Conservation (phyloP, 2,797 vertebrate genomes). For the Fundulus diaphanus region DNA sequence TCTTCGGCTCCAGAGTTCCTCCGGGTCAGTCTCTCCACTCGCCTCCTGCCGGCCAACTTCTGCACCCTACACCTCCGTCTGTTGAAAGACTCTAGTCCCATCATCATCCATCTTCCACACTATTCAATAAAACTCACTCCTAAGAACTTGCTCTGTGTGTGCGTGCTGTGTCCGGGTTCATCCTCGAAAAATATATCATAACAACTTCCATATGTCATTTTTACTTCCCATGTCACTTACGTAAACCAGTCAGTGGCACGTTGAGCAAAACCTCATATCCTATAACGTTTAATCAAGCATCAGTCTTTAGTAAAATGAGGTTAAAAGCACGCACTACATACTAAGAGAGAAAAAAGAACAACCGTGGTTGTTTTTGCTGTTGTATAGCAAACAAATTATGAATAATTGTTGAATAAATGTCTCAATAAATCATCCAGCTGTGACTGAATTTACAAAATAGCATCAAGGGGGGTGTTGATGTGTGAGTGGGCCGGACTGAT, state of each 20-base stretch:
- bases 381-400: constrained; percentile 16
- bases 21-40: no score
- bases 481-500: constrained; percentile 22
- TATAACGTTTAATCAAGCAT: constrained; percentile 56
- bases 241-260: constrained; percentile 1
- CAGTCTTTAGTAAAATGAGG: constrained; percentile 34
- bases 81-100: no score
- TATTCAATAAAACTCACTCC: no score
- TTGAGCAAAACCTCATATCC: constrained; percentile 12
- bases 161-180: no score
- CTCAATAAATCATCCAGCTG: not conserved
- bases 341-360: not conserved
- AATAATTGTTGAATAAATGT: constrained; percentile 18
- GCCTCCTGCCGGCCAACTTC: no score
- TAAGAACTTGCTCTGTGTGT: no score
- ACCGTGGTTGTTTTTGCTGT: not conserved
- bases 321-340: constrained; percentile 10
- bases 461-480: constrained; percentile 17
- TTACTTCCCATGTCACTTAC: not conserved
- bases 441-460: constrained; percentile 23
- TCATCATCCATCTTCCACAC: no score
- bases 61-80: no score
- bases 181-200: no score
- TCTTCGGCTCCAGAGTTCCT: no score
- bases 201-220: no score